Conservation (phyloP, 2,113 vertebrate genomes). For the Hyperopisus bebe region DNA sequence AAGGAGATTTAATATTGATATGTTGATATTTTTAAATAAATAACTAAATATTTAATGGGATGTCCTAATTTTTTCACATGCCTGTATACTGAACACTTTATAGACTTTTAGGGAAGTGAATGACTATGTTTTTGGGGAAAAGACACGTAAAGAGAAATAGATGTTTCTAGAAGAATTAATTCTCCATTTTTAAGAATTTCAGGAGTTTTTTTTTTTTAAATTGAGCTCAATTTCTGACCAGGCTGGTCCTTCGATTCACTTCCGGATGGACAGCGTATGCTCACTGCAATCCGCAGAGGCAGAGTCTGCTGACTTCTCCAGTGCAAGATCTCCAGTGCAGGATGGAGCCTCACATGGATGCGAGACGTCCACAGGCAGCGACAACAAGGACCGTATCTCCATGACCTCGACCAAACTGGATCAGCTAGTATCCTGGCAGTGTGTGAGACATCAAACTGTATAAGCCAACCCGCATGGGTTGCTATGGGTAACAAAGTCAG, state of each 20-base stretch:
- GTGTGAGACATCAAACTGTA: not conserved
- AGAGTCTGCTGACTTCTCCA: not conserved
- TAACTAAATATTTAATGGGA: too few relatives aligned
- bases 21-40: too few relatives aligned
- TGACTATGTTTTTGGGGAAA: not conserved
- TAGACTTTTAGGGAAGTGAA: not conserved
- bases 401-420: not conserved
- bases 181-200: not conserved
- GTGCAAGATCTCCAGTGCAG: not conserved
- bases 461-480: not conserved
- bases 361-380: not conserved
- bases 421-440: not conserved
- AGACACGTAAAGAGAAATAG: not conserved
- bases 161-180: not conserved
- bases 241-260: not conserved
- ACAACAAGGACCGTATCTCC: not conserved
- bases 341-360: not conserved
- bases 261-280: not conserved
- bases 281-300: not conserved
- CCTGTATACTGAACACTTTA: not conserved
- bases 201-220: not conserved
- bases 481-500: conserved; percentile 12
- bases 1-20: too few relatives aligned
- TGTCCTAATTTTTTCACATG: too few relatives aligned
- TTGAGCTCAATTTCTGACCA: not conserved